These are phyloP conservation scores for Cheilinus undulatus DNA, from an alignment of 2,113 vertebrate genomes.

Conservation along the genomic window DNA sequence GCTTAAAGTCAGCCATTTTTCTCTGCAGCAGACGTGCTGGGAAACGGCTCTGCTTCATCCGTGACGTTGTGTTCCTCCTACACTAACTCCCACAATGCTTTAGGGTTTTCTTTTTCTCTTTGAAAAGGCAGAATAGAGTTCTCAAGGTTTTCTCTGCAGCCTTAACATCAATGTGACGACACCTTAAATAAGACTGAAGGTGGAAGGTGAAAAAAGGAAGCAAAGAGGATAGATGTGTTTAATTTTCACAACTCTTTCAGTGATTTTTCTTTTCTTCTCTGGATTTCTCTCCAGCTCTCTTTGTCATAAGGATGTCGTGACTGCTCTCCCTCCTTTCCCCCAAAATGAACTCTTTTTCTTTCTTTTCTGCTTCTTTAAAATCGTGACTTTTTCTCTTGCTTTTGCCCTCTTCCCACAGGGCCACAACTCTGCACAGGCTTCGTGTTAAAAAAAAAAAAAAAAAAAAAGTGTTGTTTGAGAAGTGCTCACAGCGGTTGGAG, in stretches of 20 bases:
- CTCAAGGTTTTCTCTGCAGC: not conserved
- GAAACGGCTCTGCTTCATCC: not conserved
- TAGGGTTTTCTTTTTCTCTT: not conserved
- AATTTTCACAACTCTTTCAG: not conserved
- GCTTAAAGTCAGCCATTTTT: not conserved
- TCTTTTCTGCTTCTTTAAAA: not conserved
- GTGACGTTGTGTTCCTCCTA: no score
- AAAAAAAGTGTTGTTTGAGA: not conserved
- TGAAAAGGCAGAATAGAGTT: not conserved
- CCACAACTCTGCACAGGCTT: not conserved
- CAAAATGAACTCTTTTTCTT: not conserved
- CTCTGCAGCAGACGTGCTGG: not conserved
- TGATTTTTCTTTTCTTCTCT: not conserved
- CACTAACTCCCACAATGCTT: not conserved
- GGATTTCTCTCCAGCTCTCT: not conserved
- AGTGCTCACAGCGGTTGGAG: no score
- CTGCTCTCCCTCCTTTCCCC: not conserved
- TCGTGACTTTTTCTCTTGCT: not conserved
- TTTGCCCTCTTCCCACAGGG: not conserved
- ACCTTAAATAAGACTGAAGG: not conserved
- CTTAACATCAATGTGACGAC: not conserved
- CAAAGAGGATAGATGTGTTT: not conserved
- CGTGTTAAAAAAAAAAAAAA: not conserved
- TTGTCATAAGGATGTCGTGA: not conserved
- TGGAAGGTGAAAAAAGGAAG: not conserved